These are phyloP conservation scores for Budorcas taxicolor DNA, from an alignment of 2,113 vertebrate species.

Conservation along the genomic window DNA sequence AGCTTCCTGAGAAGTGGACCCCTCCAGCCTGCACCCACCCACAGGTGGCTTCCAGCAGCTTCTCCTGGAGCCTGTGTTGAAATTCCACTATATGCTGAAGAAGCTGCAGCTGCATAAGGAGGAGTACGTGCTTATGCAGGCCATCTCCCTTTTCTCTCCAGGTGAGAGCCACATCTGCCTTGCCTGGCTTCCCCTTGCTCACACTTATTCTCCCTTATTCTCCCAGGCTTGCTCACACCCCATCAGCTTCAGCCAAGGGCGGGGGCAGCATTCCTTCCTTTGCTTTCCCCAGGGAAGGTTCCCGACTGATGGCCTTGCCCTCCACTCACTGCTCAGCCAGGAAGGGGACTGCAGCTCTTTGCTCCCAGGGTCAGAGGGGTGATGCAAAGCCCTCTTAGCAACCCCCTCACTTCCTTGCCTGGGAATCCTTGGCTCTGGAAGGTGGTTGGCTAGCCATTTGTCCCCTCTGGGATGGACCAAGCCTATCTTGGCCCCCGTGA, in stretches of 20 bases:
- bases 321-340: not conserved
- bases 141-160: conserved; percentile 85
- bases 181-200: not conserved
- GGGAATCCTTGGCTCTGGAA: not conserved
- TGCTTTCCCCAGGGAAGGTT: not conserved
- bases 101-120: conserved; percentile 81
- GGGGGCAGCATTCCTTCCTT: not conserved
- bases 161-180: conserved; percentile 63
- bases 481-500: not conserved
- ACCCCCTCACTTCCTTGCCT: not conserved
- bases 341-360: not conserved
- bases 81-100: conserved; percentile 85
- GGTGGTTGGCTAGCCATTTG: not conserved
- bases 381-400: not conserved
- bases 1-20: not conserved
- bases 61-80: conserved; percentile 84
- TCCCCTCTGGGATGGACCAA: not conserved
- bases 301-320: not conserved
- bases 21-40: not conserved
- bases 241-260: not conserved
- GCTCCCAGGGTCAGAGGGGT: not conserved
- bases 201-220: not conserved
- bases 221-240: no score
- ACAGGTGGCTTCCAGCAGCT: conserved; percentile 86
- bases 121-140: conserved; percentile 85